Evolutionary conservation across 1,140 invertebrate species (phyloP).

Genomic region (Wasmannia auropunctata): DNA sequence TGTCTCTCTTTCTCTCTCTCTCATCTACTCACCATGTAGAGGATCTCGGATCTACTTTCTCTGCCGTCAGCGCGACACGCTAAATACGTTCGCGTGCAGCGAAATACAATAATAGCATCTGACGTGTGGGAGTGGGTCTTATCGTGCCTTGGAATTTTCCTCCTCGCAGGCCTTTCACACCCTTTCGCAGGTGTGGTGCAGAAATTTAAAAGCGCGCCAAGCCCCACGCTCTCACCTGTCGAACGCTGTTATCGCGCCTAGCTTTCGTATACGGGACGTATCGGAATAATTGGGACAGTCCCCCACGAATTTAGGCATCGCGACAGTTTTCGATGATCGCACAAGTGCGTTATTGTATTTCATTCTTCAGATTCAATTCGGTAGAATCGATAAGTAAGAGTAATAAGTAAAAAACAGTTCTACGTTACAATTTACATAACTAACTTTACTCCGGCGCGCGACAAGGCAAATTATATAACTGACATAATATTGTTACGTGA

Average conservation of each 20-base stretch:
- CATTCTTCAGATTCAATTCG: neutral
- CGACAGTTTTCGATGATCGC: neutral
- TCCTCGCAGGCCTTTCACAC: neutral
- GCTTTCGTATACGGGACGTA: constrained; percentile 1
- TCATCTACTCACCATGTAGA: neutral
- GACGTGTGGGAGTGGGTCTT: neutral
- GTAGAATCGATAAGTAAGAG: too few species aligned
- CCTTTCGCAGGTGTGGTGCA: neutral
- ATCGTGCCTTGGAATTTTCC: neutral
- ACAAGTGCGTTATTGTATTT: neutral
- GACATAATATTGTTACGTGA: constrained; percentile 6
- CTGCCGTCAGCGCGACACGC: neutral
- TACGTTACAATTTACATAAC: neutral
- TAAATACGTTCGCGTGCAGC: constrained; percentile 5
- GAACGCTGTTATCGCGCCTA: constrained; percentile 24
- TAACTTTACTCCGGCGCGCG: too few species aligned
- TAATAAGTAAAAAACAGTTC: neutral
- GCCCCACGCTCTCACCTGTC: neutral
- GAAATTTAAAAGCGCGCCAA: constrained; percentile 3
- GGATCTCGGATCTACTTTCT: neutral
- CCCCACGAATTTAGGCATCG: neutral
- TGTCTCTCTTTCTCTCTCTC: neutral
- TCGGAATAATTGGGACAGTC: constrained; percentile 32
- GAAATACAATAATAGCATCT: constrained; percentile 1
- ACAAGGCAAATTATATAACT: neutral